Evolutionary conservation across 1,140 invertebrate species (phyloP).

Genomic region (Planococcus citri): DNA sequence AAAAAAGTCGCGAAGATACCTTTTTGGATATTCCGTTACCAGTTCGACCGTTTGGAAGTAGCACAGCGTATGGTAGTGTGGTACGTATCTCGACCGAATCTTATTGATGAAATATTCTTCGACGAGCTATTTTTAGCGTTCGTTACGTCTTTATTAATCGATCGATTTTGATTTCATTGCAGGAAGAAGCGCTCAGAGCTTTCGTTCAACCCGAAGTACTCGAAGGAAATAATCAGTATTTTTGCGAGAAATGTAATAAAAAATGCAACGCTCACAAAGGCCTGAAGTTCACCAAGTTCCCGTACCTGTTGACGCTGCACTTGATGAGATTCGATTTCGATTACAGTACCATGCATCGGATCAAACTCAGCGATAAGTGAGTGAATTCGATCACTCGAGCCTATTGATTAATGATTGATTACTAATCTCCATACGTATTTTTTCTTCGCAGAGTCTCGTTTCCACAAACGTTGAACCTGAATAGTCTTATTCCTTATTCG

Average conservation of each 20-base stretch:
- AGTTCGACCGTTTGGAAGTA: conserved; percentile 70
- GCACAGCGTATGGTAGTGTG: conserved; percentile 64
- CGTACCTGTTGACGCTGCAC: conserved; percentile 77
- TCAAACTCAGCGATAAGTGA: conserved; percentile 85
- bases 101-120: neutral
- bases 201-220: conserved; percentile 79
- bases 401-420: too few relatives aligned
- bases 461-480: conserved; percentile 67
- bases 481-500: conserved; percentile 50
- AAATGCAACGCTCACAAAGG: conserved; percentile 88
- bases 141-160: conserved; percentile 13
- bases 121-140: neutral
- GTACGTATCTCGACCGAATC: conserved; percentile 37
- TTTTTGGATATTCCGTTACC: conserved; percentile 83
- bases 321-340: conserved; percentile 88
- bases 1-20: conserved; percentile 70
- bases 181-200: conserved; percentile 71
- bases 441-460: conserved; percentile 59
- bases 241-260: conserved; percentile 76
- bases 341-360: conserved; percentile 68
- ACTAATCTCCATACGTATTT: too few relatives aligned
- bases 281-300: conserved; percentile 75
- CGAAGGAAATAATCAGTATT: conserved; percentile 78
- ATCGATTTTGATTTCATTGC: conserved; percentile 27
- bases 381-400: too few relatives aligned